phyloP scores from a whole-genome alignment of 2,113 vertebrate species.

The Calidris pugnax region DNA sequence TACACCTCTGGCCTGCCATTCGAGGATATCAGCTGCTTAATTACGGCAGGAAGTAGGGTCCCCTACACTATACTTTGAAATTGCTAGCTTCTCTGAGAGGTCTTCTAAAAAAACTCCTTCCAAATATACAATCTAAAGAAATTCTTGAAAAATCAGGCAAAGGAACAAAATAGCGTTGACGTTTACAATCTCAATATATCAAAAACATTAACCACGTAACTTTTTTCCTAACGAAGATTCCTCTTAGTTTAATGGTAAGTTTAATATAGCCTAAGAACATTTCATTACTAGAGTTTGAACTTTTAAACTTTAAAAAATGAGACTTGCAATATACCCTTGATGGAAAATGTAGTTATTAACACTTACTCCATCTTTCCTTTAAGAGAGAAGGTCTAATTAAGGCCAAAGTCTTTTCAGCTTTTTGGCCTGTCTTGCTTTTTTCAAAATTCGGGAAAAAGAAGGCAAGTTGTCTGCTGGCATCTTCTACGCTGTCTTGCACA shows the following conservation, averaged over 20 bases:
- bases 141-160: neutral
- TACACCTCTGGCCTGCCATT: neutral
- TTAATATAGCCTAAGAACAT: neutral
- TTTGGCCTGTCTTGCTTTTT: neutral
- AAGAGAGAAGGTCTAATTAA: conserved; percentile 70
- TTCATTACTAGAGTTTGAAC: neutral
- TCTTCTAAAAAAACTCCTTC: neutral
- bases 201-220: neutral
- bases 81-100: neutral
- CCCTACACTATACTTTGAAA: neutral
- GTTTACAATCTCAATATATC: neutral
- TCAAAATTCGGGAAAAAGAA: conserved; percentile 69
- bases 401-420: conserved; percentile 63
- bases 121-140: neutral
- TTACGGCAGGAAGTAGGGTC: neutral
- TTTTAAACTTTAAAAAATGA: neutral
- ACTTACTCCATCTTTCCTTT: conserved; percentile 54
- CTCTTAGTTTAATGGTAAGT: neutral
- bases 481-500: conserved; percentile 54
- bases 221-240: neutral
- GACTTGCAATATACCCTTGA: neutral
- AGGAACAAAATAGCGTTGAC: neutral
- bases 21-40: neutral
- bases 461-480: conserved; percentile 67
- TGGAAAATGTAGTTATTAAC: neutral